Evolutionary conservation across 2,888 invertebrate genomes (phyloP).

Genomic region (Sturmia bella): DNA sequence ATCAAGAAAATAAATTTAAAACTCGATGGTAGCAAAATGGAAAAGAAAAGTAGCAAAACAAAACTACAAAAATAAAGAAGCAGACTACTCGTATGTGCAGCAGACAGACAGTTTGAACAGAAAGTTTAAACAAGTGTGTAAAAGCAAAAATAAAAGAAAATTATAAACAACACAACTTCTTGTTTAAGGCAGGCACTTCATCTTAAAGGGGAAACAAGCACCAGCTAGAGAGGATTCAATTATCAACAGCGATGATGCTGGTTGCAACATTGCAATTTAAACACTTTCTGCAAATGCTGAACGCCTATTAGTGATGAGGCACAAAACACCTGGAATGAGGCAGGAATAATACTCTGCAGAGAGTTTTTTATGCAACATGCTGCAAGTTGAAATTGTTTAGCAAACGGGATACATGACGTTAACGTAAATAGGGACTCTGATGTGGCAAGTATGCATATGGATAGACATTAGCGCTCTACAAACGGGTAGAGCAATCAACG

Average conservation of each 20-base stretch:
- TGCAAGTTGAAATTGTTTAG: constrained; percentile 39
- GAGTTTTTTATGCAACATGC: constrained; percentile 68
- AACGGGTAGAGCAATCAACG: neutral
- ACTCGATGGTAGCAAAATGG: constrained; percentile 19
- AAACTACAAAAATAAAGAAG: constrained; percentile 47
- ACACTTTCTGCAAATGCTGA: constrained; percentile 72
- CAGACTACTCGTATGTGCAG: no score
- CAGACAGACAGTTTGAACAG: constrained; percentile 12
- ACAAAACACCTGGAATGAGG: constrained; percentile 80
- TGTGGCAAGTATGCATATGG: constrained; percentile 1
- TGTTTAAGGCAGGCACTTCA: constrained; percentile 23
- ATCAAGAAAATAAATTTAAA: constrained; percentile 32
- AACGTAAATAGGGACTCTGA: constrained; percentile 21
- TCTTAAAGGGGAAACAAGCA: neutral
- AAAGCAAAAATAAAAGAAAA: constrained; percentile 8
- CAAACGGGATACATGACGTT: constrained; percentile 46
- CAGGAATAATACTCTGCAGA: constrained; percentile 67
- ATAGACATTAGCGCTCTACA: neutral
- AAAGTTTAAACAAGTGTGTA: constrained; percentile 17
- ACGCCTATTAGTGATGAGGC: constrained; percentile 75
- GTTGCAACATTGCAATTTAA: constrained; percentile 59
- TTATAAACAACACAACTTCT: constrained; percentile 34
- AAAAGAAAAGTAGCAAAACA: constrained; percentile 45
- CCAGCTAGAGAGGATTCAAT: constrained; percentile 41
- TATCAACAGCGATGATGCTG: constrained; percentile 39